Evolutionary conservation across 2,797 vertebrate genomes (phyloP), one percentile per base, ranked within the genome.

Genomic region (Paedocypris micromegethes): DNA sequence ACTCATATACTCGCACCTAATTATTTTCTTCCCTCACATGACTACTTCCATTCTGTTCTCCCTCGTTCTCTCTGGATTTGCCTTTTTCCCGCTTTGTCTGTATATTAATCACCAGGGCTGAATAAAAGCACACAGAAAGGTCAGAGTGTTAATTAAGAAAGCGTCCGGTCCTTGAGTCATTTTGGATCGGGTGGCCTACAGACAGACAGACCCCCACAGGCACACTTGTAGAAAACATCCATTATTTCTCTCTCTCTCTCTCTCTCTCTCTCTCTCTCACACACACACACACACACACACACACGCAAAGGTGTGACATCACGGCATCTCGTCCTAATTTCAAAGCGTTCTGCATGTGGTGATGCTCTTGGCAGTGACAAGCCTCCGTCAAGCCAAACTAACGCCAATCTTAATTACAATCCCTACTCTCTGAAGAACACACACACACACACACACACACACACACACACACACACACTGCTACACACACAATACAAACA

Each of bases 71-170:
- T 37, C 5, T 41, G 39, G 6, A 41, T 6, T 23, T 5, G 6
- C 5, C 42, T 9, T 39, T 56, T 57, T 52, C 51, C 8, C 5
- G 9, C 49, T 48, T 43, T 72, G 45, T 65, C 60, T 75, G 65
- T 79, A 74, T 74, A 77, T 77, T 79, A 75, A 80, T 71, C 63
- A 57, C 66, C 63, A 37, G 55, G 53, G 42, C 66, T 72, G 62
- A 79, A 77, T 73, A 54, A 73, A 69, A 69, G 53, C 64, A 77
- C 58, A 41, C 40, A 72, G 70, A 74, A 80, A 80, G 80, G 80
- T 80, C 78, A 79, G 66, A 73, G 72, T 78, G 77, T 80, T 80
- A 81, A 79, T 80, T 80, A 81, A 79, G 66, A 72, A 76, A 73
- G 54, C 63, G 66, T 72, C 72, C 37, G 47, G 53, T 70, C 58